Conservation (phyloP, 92 coral and sea anemone genomes). For the Phenganax subtilis region DNA sequence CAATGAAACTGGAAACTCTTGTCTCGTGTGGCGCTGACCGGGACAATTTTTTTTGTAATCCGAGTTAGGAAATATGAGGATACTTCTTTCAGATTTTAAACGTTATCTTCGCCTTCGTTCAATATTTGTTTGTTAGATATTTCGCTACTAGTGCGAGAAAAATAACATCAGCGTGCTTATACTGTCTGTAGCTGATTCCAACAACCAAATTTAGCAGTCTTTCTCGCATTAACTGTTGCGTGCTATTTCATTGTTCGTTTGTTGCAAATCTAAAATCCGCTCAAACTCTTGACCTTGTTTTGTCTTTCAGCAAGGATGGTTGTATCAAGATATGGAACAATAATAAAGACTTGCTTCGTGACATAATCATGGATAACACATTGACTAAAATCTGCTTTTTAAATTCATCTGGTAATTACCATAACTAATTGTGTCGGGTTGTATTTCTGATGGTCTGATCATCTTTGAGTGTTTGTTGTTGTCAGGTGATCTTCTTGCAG, state of each 20-base stretch:
- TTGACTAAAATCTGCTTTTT: slow-evolving; percentile 54
- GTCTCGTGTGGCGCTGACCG: too few relatives aligned
- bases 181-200: too few relatives aligned
- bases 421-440: not conserved
- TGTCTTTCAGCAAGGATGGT: slow-evolving; percentile 63
- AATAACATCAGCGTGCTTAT: too few relatives aligned
- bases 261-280: not conserved
- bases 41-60: too few relatives aligned
- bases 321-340: slow-evolving; percentile 74
- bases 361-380: slow-evolving; percentile 63
- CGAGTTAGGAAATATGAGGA: too few relatives aligned
- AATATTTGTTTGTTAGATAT: not conserved
- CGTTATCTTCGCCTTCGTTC: not conserved
- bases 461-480: not conserved
- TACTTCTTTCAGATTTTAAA: too few relatives aligned
- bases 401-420: slow-evolving; percentile 16
- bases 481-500: slow-evolving; percentile 80
- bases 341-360: slow-evolving; percentile 65
- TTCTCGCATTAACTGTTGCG: too few relatives aligned
- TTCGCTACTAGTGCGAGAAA: not conserved
- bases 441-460: not conserved
- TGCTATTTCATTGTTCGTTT: not conserved
- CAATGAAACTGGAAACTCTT: too few relatives aligned
- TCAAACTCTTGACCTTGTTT: not conserved
- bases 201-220: too few relatives aligned